Conservation (phyloP, 2,113 vertebrate species). For the Campylomormyrus numenius region DNA sequence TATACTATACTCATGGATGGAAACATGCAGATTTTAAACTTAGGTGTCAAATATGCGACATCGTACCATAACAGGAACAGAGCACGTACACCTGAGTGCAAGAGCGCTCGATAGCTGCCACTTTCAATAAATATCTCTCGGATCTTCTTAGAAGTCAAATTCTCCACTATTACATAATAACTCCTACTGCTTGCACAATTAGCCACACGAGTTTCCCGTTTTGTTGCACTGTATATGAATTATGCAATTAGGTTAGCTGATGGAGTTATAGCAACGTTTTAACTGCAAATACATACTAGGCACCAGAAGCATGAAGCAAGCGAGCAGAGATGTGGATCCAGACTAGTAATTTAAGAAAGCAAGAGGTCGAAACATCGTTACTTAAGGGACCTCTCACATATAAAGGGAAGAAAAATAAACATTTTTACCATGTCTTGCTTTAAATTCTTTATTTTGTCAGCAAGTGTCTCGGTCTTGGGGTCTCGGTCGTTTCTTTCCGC, state of each 20-base stretch:
- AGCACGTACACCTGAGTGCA: background rate
- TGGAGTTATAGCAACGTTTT: background rate
- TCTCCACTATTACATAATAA: background rate
- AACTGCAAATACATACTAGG: background rate
- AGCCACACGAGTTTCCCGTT: background rate
- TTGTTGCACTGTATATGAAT: background rate
- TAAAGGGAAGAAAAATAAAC: conserved; percentile 13
- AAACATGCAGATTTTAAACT: background rate
- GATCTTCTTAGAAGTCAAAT: background rate
- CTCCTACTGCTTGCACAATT: background rate
- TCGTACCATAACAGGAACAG: background rate
- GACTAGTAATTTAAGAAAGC: background rate
- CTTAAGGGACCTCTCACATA: background rate
- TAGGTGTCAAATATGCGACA: background rate
- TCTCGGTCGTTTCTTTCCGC: conserved; percentile 25
- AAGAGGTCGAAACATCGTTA: background rate
- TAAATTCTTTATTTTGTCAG: conserved; percentile 65
- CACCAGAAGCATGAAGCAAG: background rate
- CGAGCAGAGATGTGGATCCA: background rate
- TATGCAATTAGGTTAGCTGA: background rate
- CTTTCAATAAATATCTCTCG: background rate
- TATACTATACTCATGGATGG: background rate
- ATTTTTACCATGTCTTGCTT: conserved; percentile 74
- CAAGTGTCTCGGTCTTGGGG: conserved; percentile 40
- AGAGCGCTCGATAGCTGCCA: background rate